Percentiles rank a stretch among this genome's conserved stretches.
Evolutionary conservation across 2,113 vertebrate genomes (phyloP).

Genomic region (Climacteris rufus): DNA sequence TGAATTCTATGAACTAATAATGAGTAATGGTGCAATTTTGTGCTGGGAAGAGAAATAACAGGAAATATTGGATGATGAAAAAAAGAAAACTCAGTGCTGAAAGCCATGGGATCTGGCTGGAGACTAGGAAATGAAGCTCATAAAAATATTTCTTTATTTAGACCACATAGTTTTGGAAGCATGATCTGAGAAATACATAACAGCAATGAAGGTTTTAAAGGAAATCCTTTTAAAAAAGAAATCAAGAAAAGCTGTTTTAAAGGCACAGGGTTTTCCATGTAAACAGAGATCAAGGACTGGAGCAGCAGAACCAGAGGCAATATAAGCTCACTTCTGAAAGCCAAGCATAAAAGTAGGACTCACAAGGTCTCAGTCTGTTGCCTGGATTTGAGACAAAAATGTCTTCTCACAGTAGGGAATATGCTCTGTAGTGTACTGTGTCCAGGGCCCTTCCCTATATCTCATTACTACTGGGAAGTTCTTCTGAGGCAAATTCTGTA

Average conservation of each 20-base stretch:
- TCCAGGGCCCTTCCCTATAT: neutral
- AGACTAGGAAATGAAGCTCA: neutral
- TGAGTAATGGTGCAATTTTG: neutral
- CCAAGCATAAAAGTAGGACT: neutral
- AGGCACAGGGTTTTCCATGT: neutral
- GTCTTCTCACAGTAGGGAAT: neutral
- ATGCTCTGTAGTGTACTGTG: neutral
- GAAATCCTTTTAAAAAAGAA: neutral
- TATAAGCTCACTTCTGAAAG: neutral
- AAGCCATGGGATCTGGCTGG: neutral
- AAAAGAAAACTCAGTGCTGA: neutral
- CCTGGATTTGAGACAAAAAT: neutral
- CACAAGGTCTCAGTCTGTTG: neutral
- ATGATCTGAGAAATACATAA: neutral
- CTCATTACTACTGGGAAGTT: neutral
- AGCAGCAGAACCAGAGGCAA: neutral
- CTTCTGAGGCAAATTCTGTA: neutral
- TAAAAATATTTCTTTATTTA: neutral
- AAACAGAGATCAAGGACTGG: neutral
- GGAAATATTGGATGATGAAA: neutral
- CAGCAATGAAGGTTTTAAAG: neutral
- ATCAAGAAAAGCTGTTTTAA: neutral
- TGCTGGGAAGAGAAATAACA: neutral
- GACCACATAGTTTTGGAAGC: neutral
- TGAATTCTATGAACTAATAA: conserved; percentile 3